Evolutionary conservation across 2,113 vertebrate species (phyloP).

Genomic region (Orthonyx spaldingii): DNA sequence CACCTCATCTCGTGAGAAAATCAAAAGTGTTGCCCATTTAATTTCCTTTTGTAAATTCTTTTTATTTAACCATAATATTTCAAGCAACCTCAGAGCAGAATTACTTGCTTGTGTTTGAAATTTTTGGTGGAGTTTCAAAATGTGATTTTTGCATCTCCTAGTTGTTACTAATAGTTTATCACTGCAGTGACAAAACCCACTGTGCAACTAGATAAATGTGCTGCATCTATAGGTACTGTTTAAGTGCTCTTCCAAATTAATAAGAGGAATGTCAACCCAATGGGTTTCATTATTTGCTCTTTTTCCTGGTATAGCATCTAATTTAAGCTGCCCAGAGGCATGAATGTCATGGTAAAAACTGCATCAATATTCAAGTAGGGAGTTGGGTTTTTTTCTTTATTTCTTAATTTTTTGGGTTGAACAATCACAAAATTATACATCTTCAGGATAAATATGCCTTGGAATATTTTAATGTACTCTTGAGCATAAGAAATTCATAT

Average conservation of each 20-base stretch:
- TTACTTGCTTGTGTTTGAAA: background rate
- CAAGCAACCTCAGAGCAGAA: background rate
- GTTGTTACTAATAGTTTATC: background rate
- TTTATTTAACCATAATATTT: background rate
- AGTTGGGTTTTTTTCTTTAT: background rate
- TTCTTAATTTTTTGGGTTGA: background rate
- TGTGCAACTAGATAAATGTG: accelerated
- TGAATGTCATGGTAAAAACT: background rate
- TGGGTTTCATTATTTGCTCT: background rate
- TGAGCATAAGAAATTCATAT: background rate
- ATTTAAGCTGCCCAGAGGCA: background rate
- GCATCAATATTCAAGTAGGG: background rate
- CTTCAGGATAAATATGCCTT: background rate
- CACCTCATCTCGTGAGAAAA: background rate
- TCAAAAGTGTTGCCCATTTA: background rate
- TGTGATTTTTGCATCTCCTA: background rate
- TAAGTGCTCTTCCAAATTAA: background rate
- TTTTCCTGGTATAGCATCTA: background rate
- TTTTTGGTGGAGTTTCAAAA: background rate
- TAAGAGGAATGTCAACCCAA: background rate
- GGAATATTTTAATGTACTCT: background rate
- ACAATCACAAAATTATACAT: background rate
- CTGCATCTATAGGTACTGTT: background rate
- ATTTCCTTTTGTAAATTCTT: background rate
- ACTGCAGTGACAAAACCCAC: background rate